Evolutionary conservation across 2,113 vertebrate species (phyloP).

Genomic region (Pagrus major): DNA sequence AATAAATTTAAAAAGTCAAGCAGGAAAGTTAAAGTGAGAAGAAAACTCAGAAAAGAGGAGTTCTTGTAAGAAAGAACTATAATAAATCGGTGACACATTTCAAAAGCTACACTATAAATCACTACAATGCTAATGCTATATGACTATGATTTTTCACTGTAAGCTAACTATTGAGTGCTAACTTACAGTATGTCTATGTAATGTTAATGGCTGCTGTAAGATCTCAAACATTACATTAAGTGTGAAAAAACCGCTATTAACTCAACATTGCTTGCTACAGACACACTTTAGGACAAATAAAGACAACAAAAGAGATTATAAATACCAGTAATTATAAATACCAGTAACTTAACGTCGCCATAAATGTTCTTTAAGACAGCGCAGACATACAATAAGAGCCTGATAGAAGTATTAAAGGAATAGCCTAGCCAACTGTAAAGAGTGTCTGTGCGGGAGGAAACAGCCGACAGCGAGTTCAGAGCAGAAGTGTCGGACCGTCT

Average conservation of each 20-base stretch:
- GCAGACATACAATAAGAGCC: neutral
- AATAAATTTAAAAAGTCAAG: slow-evolving; percentile 18
- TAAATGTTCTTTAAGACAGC: slow-evolving; percentile 24
- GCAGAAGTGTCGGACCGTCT: slow-evolving; percentile 12
- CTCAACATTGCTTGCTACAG: neutral
- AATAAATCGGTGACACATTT: neutral
- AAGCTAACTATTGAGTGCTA: slow-evolving; percentile 2
- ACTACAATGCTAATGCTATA: neutral
- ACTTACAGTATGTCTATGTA: neutral
- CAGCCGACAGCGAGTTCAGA: neutral
- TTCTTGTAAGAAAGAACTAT: neutral
- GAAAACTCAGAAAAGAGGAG: neutral
- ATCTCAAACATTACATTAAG: neutral
- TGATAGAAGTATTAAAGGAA: neutral
- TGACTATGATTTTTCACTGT: neutral
- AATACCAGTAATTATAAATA: too few relatives aligned
- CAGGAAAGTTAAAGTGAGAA: neutral
- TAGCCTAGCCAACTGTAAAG: too few relatives aligned
- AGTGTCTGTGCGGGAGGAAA: neutral
- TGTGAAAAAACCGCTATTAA: neutral
- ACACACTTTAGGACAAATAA: neutral
- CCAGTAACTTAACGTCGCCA: neutral
- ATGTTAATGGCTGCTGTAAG: neutral
- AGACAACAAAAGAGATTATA: neutral
- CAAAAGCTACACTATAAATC: neutral